Conservation (phyloP, 2,888 invertebrate species). For the Drosophila monieri region DNA sequence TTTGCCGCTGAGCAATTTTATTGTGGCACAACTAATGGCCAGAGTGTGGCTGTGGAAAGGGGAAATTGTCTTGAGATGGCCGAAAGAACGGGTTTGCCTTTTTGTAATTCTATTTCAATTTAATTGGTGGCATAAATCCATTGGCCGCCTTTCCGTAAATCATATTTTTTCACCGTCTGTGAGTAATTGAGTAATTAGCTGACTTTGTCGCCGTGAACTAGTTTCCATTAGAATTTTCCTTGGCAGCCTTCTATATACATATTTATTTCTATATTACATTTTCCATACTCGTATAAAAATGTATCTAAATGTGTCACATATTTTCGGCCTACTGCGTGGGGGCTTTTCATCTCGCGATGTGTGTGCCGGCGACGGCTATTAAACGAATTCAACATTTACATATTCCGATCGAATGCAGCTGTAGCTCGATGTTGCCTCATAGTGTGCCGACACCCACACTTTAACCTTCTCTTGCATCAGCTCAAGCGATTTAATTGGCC, state of each 20-base stretch:
- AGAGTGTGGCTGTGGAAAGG: slow-evolving; percentile 1
- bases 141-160: slow-evolving; percentile 8
- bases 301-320: slow-evolving; percentile 49
- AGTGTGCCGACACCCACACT: slow-evolving; percentile 71
- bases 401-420: slow-evolving; percentile 68
- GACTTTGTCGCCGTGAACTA: slow-evolving; percentile 25
- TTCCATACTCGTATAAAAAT: slow-evolving; percentile 6
- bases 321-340: slow-evolving; percentile 60
- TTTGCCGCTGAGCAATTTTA: slow-evolving; percentile 40
- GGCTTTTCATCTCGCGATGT: slow-evolving; percentile 39
- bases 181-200: slow-evolving; percentile 29
- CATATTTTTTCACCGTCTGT: neutral
- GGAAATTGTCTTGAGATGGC: slow-evolving; percentile 21
- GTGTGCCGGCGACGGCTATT: slow-evolving; percentile 61
- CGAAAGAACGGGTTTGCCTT: slow-evolving; percentile 6
- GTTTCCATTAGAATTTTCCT: slow-evolving; percentile 33
- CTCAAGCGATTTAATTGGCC: slow-evolving; percentile 75
- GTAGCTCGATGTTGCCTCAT: slow-evolving; percentile 59
- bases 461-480: slow-evolving; percentile 70
- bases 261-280: slow-evolving; percentile 5
- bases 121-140: slow-evolving; percentile 3
- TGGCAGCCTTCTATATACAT: neutral
- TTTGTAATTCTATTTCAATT: neutral
- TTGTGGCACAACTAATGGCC: slow-evolving; percentile 29
- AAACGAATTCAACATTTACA: slow-evolving; percentile 62